A percentile compares a stretch with the other conserved stretches of the same genome.
These are phyloP conservation scores for Merluccius polli DNA, from an alignment of 2,797 vertebrate genomes.

Conservation along the genomic window DNA sequence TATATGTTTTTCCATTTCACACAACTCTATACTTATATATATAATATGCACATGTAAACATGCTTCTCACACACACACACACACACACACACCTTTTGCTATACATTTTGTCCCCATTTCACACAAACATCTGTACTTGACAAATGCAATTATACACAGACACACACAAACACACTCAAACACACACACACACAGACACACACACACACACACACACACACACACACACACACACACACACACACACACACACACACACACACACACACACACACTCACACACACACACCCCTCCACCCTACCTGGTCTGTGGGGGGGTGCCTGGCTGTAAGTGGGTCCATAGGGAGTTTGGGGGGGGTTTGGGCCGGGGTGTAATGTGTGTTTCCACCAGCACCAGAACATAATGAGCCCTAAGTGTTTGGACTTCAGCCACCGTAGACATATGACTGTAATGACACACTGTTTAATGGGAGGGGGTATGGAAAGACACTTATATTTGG, in stretches of 20 bases:
- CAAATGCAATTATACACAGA: neutral
- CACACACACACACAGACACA: neutral
- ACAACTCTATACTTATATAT: too few relatives aligned
- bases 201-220: neutral
- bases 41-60: too few relatives aligned
- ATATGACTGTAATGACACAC: neutral
- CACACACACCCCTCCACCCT: neutral
- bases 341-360: neutral
- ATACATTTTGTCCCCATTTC: neutral
- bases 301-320: neutral
- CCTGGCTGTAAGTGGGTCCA: neutral
- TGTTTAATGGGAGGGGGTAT: neutral
- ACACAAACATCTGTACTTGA: neutral
- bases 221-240: neutral
- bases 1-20: too few relatives aligned
- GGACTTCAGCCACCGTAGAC: neutral
- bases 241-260: neutral
- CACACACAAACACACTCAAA: neutral
- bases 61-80: neutral
- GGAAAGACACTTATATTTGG: neutral
- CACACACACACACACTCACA: neutral
- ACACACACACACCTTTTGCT: neutral
- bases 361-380: neutral
- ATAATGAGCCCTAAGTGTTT: neutral
- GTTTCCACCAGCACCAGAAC: neutral